phyloP scores from a whole-genome alignment of 2,797 vertebrate species.

The Melanotaenia trifasciata region DNA sequence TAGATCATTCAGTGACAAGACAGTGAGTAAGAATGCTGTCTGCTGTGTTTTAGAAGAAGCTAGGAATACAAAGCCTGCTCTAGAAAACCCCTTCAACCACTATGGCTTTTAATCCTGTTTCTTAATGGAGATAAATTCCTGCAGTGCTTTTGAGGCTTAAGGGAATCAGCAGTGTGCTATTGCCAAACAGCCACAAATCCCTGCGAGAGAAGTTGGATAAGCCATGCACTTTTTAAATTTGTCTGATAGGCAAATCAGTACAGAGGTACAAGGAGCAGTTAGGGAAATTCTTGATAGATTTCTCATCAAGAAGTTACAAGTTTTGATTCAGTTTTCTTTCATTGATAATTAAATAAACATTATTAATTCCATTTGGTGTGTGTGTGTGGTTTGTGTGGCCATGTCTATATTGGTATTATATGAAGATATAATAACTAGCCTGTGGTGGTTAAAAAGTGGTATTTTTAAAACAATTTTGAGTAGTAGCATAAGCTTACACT shows the following conservation, averaged over 20 bases:
- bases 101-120: conserved; percentile 76
- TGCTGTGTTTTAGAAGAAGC: conserved; percentile 28
- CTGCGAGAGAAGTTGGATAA: conserved; percentile 60
- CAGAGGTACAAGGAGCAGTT: conserved; percentile 29
- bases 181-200: conserved; percentile 75
- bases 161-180: conserved; percentile 58
- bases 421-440: no score
- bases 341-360: background rate
- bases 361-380: background rate
- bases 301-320: conserved; percentile 1
- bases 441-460: no score
- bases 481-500: no score
- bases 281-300: conserved; percentile 3
- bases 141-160: conserved; percentile 72
- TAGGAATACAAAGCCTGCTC: conserved; percentile 36
- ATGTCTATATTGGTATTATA: no score
- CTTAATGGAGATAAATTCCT: conserved; percentile 78
- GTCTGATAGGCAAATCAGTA: conserved; percentile 51
- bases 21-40: conserved; percentile 53
- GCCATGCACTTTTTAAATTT: conserved; percentile 61
- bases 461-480: no score
- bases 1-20: conserved; percentile 58
- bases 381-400: no score
- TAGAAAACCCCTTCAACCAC: conserved; percentile 66
- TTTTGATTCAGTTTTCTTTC: background rate